Evolutionary conservation across 2,888 invertebrate species (phyloP), one percentile per base, ranked within the genome.

Genomic region (Hipparchia sbordonii): DNA sequence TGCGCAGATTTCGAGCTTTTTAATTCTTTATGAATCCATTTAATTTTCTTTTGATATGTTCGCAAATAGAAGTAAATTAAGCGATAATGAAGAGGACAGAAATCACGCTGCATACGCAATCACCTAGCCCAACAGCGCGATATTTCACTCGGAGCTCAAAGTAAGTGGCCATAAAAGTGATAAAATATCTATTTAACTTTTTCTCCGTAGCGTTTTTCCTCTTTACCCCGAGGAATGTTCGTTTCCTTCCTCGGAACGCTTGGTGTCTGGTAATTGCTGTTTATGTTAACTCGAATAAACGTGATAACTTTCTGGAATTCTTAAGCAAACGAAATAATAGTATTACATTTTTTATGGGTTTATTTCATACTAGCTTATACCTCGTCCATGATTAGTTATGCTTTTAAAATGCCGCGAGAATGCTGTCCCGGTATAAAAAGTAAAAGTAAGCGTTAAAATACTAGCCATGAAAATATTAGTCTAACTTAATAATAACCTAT

Each of bases 161-260:
- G 85, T 87, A 88, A 89, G 84, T 84, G 89, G 85, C 91, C 81
- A 91, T 92, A 91, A 92, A 92, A 90, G 90, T 90, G 91, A 92
- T 91, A 92, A 90, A 92, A 92, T 91, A 91, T 91, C 90, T 91
- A 90, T 91, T 92, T 90, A 90, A 88, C 87, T 87, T 87, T 89
- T 89, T 86, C 84, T 85, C 77, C 79, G 77, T 81, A 82, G 81
- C 82, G 81, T 85, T 87, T 86, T 82, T 79, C 79, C 82, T 82
- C 79, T 81, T 82, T 79, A 82, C 82, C 80, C 76, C 76, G 80
- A 79, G 83, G 82, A 86, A 83, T 82, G 86, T 87, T 84, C 83
- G 83, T 84, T 90, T 91, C 87, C 89, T 89, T 87, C 87, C 88
- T 79, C 76, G 80, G 82, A 87, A 87, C 89, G 87, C 87, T 90